Base-by-base conservation (phyloP, 2,797 vertebrate genomes). In the Lutjanus argentimaculatus region DNA sequence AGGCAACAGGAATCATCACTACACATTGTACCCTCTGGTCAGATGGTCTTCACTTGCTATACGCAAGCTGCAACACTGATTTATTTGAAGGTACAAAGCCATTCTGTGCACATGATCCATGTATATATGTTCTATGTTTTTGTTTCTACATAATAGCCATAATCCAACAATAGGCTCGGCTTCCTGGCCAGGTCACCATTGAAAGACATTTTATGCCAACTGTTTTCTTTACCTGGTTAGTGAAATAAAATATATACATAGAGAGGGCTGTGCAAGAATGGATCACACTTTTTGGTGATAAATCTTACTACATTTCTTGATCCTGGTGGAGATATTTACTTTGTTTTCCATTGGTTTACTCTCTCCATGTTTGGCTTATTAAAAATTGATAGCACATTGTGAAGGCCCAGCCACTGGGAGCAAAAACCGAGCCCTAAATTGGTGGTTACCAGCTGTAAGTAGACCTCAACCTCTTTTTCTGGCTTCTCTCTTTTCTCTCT, bases 401-500 rank as follows among this genome's bases (percentile, higher is more conserved):
- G 16, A 62, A 62, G 45, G 30, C 14, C 7, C 36, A 40, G 30
- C 14, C 7, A 36, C 8, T 0, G 51, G 11, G 16, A 66, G 56
- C 43, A 16, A 22, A 55, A 64, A 65, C 17, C 40, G 6, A 51
- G 4, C 7, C 21, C 12, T 8, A 42, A 43, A 79, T 57, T 46
- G 5, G 14, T 43, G 19, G 45, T 22, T 72, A 17, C 4, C 16
- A 67, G 58, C 7, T 49, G 11, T 25, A 17, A 61, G 43, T 30
- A 21, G 45, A 42, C 16, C 42, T 46, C 19, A 42, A 21, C 59
- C 48, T 51, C 21, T 3, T 58, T 65, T 61, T 67, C 17, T 71
- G 61, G 8, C 9, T 42, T 55, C 22, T 58, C 16, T 46, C 14
- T 45, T 67, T 48, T 75, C 51, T 59, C 8, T 65, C 25, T 80